Percentiles rank a stretch among this genome's conserved stretches.
Conservation (phyloP, 1,140 invertebrate genomes). For the Conus betulinus region DNA sequence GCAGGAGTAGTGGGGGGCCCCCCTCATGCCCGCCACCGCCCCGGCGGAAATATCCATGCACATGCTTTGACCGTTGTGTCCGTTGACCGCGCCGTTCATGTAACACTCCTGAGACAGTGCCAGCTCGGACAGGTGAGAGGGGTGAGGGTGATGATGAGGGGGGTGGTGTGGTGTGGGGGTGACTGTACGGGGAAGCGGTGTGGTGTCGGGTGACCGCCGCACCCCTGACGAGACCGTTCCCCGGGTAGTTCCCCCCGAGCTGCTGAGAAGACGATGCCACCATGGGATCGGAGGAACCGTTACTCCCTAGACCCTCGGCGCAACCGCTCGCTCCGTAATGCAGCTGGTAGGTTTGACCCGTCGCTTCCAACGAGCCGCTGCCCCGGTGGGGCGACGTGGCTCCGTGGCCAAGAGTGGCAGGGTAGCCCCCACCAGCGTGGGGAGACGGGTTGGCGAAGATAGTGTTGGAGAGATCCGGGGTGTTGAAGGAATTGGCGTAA, state of each 20-base stretch:
- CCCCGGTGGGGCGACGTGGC: background rate
- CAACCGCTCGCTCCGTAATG: no score
- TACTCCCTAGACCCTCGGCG: background rate
- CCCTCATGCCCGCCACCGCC: slow-evolving; percentile 37
- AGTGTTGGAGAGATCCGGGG: slow-evolving; percentile 30
- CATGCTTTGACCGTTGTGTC: slow-evolving; percentile 24
- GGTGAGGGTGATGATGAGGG: no score
- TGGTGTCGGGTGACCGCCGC: slow-evolving; percentile 50
- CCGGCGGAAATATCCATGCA: slow-evolving; percentile 29
- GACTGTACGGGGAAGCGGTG: slow-evolving; percentile 52
- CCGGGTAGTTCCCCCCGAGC: slow-evolving; percentile 40
- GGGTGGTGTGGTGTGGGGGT: background rate
- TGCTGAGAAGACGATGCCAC: no score
- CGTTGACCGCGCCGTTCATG: slow-evolving; percentile 19
- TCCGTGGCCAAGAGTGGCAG: no score
- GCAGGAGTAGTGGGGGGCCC: slow-evolving; percentile 39
- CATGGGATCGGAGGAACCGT: slow-evolving; percentile 52
- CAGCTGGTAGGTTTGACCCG: no score
- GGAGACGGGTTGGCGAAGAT: slow-evolving; percentile 23
- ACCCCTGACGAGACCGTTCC: slow-evolving; percentile 44
- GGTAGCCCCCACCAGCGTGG: background rate
- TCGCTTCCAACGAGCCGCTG: slow-evolving; percentile 49
- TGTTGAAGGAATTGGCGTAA: slow-evolving; percentile 54
- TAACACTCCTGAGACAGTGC: slow-evolving; percentile 23
- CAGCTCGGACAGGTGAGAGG: slow-evolving; percentile 22